Base-by-base conservation (phyloP, 2,888 invertebrate genomes). In the Podotricha telesiphe region DNA sequence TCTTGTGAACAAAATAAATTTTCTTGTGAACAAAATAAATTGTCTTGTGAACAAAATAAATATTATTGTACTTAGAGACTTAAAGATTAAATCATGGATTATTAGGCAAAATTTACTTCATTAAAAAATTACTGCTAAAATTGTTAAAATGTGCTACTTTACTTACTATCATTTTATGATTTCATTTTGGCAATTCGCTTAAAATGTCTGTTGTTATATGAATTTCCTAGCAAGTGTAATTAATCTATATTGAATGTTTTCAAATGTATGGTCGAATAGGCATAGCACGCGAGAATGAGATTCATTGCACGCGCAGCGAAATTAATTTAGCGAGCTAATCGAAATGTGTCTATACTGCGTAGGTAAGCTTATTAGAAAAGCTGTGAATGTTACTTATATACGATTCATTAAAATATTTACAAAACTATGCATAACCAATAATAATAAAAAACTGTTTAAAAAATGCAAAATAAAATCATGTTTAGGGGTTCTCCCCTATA, bases 241-340 rank as follows among this genome's bases (percentile, higher is more conserved):
- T 55, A 34, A 17, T 45, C 6, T 59, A 45, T 45, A 48, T 62
- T 62, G 48, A 48, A 48, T 28, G 48, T 48, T 62, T 37, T 17
- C 13, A 62, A 62, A 28, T 17, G 48, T 10, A 13, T 48, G 34
- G 0, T 37, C 15, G 13, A 11, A 48, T 19, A 48, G 47, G 48
- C 34, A 62, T 19, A 47, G 7, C 19, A 37, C 15, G 28, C 19
- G 48, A 48, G 47, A 62, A 62, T 62, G 34, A 28, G 28, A 34
- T 17, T 48, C 28, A 62, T 62, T 62, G 45, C 47, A 28, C 19
- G 28, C 47, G 47, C 45, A 17, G 62, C 48, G 17, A 48, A 62
- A 48, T 48, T 48, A 62, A 48, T 48, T 47, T 28, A 48, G 28
- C 48, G 17, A 37, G 34, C 62, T 62, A 62, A 48, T 48, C 47